Conservation (phyloP, 2,797 vertebrate species). For the Leptatherina wallacei region DNA sequence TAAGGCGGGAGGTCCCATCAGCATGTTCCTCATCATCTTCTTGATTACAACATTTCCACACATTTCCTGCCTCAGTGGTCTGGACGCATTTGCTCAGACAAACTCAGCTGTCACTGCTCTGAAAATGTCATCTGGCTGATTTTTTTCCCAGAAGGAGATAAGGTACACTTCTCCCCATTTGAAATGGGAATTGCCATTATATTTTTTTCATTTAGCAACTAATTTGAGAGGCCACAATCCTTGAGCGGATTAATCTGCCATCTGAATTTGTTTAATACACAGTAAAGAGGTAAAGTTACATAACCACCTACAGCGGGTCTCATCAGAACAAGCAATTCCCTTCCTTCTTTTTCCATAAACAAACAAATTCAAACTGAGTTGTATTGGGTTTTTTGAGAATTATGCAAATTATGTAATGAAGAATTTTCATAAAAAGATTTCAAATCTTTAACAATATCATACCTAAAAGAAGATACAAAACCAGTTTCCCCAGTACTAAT, state of each 20-base stretch:
- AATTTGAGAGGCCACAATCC: constrained; percentile 13
- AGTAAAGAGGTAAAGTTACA: constrained; percentile 45
- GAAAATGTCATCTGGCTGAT: constrained; percentile 36
- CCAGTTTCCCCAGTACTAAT: too few relatives aligned
- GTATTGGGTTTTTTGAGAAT: background rate
- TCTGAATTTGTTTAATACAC: constrained; percentile 36
- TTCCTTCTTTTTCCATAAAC: background rate
- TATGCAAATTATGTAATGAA: background rate
- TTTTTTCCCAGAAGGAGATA: constrained; percentile 37
- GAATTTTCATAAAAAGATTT: background rate
- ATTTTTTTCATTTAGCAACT: constrained; percentile 35
- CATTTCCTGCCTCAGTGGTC: constrained; percentile 62
- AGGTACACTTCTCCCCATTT: constrained; percentile 13
- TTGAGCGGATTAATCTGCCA: constrained; percentile 36
- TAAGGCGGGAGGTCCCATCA: constrained; percentile 68
- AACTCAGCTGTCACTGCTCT: constrained; percentile 42
- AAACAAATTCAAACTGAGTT: background rate
- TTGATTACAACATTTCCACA: constrained; percentile 73
- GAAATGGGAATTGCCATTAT: constrained; percentile 23
- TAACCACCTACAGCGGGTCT: constrained; percentile 45
- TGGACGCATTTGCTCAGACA: constrained; percentile 22
- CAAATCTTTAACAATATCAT: too few relatives aligned
- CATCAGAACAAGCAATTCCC: constrained; percentile 24
- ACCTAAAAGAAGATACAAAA: too few relatives aligned
- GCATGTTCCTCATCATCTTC: constrained; percentile 74